Conservation (phyloP, 92 coral and sea anemone genomes). For the Palythoa caribaeorum region DNA sequence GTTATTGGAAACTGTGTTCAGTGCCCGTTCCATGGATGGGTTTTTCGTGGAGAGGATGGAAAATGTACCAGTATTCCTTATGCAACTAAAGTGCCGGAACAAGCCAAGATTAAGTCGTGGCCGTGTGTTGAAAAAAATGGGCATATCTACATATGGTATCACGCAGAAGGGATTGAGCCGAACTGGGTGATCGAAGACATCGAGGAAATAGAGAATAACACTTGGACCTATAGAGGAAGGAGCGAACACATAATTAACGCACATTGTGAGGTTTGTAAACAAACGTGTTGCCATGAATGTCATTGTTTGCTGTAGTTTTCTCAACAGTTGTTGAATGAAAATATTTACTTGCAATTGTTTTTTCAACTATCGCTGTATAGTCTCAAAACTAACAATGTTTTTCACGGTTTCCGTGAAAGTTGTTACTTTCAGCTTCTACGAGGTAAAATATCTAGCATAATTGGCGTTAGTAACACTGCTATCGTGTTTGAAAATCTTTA, state of each 20-base stretch:
- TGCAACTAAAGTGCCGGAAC: slow-evolving; percentile 76
- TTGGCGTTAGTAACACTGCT: too few species aligned
- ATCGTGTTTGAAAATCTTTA: too few species aligned
- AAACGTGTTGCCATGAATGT: neutral
- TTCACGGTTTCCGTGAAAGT: too few species aligned
- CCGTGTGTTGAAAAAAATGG: slow-evolving; percentile 78
- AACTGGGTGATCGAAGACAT: slow-evolving; percentile 88
- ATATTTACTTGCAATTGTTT: too few species aligned
- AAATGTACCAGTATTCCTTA: slow-evolving; percentile 86
- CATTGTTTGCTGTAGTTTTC: neutral
- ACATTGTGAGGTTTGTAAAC: slow-evolving; percentile 80
- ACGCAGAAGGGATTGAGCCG: slow-evolving; percentile 92
- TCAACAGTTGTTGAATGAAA: neutral
- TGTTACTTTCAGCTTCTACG: too few species aligned
- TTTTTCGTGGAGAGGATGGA: slow-evolving; percentile 84
- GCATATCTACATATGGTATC: slow-evolving; percentile 87
- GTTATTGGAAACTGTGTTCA: slow-evolving; percentile 81
- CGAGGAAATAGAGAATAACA: slow-evolving; percentile 76
- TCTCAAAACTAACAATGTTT: too few species aligned
- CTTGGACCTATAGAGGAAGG: slow-evolving; percentile 83
- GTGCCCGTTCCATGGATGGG: slow-evolving; percentile 98
- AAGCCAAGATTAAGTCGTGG: slow-evolving; percentile 87
- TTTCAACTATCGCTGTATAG: too few species aligned
- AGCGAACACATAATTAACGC: slow-evolving; percentile 84
- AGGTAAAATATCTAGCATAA: too few species aligned